Evolutionary conservation across 2,888 invertebrate species (phyloP).

Genomic region (Rhogogaster chlorosoma): DNA sequence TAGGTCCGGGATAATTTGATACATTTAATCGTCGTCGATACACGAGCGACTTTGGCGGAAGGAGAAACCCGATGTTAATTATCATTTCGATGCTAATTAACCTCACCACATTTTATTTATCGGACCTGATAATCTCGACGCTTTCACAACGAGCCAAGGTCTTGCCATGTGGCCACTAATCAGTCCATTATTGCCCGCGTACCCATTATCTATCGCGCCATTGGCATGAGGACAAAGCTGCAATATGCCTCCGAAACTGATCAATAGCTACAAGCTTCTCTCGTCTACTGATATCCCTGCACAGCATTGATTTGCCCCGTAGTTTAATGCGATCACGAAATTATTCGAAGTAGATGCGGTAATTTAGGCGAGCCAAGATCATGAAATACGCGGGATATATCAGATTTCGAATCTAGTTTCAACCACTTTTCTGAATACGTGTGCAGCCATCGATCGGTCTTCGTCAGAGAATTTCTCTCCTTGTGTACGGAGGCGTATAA

Average conservation of each 20-base stretch:
- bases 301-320: not conserved
- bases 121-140: slow-evolving; percentile 1
- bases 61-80: not conserved
- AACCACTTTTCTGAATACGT: not conserved
- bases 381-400: not conserved
- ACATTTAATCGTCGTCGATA: not conserved
- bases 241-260: slow-evolving; percentile 6
- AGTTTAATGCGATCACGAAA: not conserved
- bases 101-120: slow-evolving; percentile 18
- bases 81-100: slow-evolving; percentile 3
- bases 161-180: slow-evolving; percentile 36
- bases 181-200: slow-evolving; percentile 27
- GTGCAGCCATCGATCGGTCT: not conserved
- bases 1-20: not conserved
- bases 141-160: not conserved
- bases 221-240: slow-evolving; percentile 47
- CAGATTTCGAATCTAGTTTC: too few relatives aligned
- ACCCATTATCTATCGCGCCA: slow-evolving; percentile 11
- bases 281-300: not conserved
- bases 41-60: not conserved
- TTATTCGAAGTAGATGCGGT: not conserved
- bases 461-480: not conserved
- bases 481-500: not conserved
- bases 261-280: slow-evolving; percentile 11
- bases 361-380: not conserved